phyloP scores from a whole-genome alignment of 2,888 invertebrate species.

The Eupeodes luniger region DNA sequence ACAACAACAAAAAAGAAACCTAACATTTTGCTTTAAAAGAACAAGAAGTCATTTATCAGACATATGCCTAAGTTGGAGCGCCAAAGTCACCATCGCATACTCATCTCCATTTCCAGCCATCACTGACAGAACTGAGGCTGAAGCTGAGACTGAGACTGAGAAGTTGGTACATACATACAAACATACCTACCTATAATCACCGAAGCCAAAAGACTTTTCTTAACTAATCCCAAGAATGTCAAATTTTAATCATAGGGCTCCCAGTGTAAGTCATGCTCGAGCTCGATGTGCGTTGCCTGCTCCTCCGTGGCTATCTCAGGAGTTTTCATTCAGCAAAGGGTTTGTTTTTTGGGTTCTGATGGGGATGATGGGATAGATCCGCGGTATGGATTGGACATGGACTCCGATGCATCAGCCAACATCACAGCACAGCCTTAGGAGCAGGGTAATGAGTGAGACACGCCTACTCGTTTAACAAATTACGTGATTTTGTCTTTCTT shows the following conservation, averaged over 20 bases:
- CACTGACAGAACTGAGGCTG: constrained; percentile 16
- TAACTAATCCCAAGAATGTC: constrained; percentile 65
- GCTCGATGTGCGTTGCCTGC: constrained; percentile 9
- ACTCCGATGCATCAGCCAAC: neutral
- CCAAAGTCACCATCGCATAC: constrained; percentile 66
- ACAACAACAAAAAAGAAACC: constrained; percentile 19
- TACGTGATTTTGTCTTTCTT: constrained; percentile 76
- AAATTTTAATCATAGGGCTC: constrained; percentile 75
- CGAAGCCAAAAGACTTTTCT: constrained; percentile 50
- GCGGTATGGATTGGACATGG: constrained; percentile 12
- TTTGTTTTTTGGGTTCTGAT: neutral
- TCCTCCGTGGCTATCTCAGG: constrained; percentile 2
- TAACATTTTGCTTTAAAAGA: constrained; percentile 65
- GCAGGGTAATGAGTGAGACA: constrained; percentile 69
- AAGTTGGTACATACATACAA: too few species aligned
- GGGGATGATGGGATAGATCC: constrained; percentile 13
- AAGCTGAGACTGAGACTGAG: too few species aligned
- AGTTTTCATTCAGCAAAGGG: constrained; percentile 1
- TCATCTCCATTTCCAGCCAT: constrained; percentile 27
- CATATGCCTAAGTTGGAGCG: constrained; percentile 60
- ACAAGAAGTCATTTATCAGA: constrained; percentile 68
- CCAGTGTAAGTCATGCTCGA: neutral
- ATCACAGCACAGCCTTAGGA: constrained; percentile 63
- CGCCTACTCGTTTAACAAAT: constrained; percentile 76
- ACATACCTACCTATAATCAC: constrained; percentile 48